phyloP scores from a whole-genome alignment of 2,113 vertebrate genomes.

The Vulpes lagopus region DNA sequence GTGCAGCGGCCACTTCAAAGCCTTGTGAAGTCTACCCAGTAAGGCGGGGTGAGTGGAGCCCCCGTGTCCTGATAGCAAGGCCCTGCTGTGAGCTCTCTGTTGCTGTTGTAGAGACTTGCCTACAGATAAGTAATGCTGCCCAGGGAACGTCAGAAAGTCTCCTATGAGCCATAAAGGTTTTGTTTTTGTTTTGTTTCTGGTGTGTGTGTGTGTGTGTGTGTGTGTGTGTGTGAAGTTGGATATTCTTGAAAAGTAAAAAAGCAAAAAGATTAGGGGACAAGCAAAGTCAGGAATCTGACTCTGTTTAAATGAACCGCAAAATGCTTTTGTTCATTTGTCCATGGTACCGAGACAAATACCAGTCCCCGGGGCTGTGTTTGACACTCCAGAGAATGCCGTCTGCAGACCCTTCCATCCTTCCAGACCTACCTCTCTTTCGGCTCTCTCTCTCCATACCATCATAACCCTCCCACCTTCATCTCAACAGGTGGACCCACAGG shows the following conservation, averaged over 20 bases:
- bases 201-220: not conserved
- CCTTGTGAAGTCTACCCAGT: not conserved
- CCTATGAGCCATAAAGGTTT: not conserved
- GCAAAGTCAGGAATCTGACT: conserved; percentile 7
- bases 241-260: not conserved
- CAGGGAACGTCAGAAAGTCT: conserved; percentile 1
- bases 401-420: not conserved
- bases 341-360: not conserved
- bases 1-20: not conserved
- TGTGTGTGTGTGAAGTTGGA: not conserved
- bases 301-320: not conserved
- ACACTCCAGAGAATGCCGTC: not conserved
- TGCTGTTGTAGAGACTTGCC: not conserved
- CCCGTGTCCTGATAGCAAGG: not conserved
- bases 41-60: not conserved
- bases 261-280: conserved; percentile 26
- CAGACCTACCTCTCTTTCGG: not conserved
- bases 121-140: conserved; percentile 13
- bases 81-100: not conserved
- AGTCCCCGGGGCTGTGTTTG: not conserved
- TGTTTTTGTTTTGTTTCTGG: not conserved
- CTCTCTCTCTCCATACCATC: not conserved
- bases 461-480: not conserved
- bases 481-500: not conserved
- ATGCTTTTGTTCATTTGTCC: conserved; percentile 34